Percentiles rank a stretch among this genome's conserved stretches.
Conservation (phyloP, 1,140 invertebrate genomes). For the Leguminivora glycinivorella region DNA sequence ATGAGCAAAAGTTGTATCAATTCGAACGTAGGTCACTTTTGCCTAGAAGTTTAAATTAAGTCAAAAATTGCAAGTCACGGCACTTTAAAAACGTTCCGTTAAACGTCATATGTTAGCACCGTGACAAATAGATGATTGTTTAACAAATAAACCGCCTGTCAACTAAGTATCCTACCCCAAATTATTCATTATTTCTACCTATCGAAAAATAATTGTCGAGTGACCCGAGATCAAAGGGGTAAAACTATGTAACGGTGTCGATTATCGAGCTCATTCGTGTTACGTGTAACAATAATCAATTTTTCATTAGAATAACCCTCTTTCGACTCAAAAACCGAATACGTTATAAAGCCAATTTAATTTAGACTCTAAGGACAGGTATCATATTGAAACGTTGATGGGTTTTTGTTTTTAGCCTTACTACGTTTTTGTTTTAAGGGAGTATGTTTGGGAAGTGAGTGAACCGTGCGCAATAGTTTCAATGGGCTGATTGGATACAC, state of each 20-base stretch:
- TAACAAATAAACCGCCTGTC: background rate
- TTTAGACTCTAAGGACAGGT: background rate
- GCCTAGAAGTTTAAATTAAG: no score
- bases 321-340: background rate
- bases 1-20: no score
- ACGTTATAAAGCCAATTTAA: background rate
- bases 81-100: background rate
- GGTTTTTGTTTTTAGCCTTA: background rate
- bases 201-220: constrained; percentile 13
- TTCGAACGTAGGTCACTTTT: no score
- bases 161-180: background rate
- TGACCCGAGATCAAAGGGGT: constrained; percentile 21
- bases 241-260: constrained; percentile 11
- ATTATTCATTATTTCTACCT: constrained; percentile 21
- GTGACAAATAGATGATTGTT: background rate
- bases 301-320: constrained; percentile 17
- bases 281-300: constrained; percentile 24
- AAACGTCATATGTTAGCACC: background rate
- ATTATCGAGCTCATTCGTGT: constrained; percentile 16
- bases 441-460: constrained; percentile 23
- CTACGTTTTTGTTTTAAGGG: background rate
- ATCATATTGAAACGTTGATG: background rate
- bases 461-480: constrained; percentile 25
- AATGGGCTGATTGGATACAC: constrained; percentile 22
- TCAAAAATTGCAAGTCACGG: background rate